Evolutionary conservation across 2,113 vertebrate species (phyloP).

Genomic region (Osmerus eperlanus): DNA sequence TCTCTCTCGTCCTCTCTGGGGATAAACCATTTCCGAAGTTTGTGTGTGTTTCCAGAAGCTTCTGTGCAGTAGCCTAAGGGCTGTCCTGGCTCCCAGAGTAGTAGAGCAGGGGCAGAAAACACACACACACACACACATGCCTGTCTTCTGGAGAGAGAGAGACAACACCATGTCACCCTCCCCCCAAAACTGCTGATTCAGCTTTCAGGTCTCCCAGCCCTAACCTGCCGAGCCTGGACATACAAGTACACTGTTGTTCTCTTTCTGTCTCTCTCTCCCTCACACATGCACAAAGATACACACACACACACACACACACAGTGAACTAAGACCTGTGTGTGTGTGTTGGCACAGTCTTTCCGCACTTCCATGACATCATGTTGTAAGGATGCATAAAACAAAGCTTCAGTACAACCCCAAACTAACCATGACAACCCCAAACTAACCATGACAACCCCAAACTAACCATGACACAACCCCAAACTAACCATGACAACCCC

Average conservation of each 20-base stretch:
- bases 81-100: slow-evolving; percentile 2
- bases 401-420: background rate
- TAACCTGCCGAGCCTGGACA: no score
- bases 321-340: slow-evolving; percentile 24
- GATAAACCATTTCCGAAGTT: slow-evolving; percentile 13
- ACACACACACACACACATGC: no score
- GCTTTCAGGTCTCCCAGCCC: no score
- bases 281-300: background rate
- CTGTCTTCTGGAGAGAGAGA: no score
- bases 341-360: no score
- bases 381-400: background rate
- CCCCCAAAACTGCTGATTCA: no score
- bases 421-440: background rate
- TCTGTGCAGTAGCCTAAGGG: background rate
- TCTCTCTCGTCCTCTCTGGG: slow-evolving; percentile 14
- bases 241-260: background rate
- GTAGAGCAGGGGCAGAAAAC: background rate
- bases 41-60: slow-evolving; percentile 6
- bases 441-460: background rate
- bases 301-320: slow-evolving; percentile 6
- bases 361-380: slow-evolving; percentile 21
- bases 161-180: no score
- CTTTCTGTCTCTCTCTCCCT: background rate
- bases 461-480: no score
- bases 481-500: no score